Evolutionary conservation across 2,888 invertebrate species (phyloP), one percentile per base, ranked within the genome.

Genomic region (Lysandra bellargus): DNA sequence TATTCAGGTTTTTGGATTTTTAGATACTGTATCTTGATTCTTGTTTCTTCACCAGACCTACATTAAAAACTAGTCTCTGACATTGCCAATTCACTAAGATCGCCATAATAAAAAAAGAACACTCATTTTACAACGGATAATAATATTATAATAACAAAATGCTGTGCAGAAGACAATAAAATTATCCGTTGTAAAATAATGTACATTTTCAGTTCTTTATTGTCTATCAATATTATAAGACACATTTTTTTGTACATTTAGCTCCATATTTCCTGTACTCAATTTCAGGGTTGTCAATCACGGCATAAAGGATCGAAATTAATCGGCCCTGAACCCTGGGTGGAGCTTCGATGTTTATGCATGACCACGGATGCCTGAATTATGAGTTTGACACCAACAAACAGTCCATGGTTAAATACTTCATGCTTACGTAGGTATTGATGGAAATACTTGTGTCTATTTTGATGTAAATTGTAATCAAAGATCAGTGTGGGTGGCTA

Each of bases 311-410:
- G 79, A 81, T 80, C 81, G 33, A 82, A 82, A 82, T 82, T 82
- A 81, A 81, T 81, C 81, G 49, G 53, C 30, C 49, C 75, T 80
- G 80, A 79, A 80, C 82, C 81, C 78, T 81, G 80, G 80, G 79
- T 79, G 78, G 78, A 83, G 82, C 82, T 80, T 80, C 88, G 88
- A 91, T 90, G 89, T 91, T 90, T 89, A 91, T 90, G 88, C 88
- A 86, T 85, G 85, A 85, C 86, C 83, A 84, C 85, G 85, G 17
- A 30, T n/a, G 53, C 53, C 14, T 79, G 76, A 64, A 44, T 78
- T 60, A 64, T 78, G 64, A 61, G 64, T 40, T 78, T 64, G 78
- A 78, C 61, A 40, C 78, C 64, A 76, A 76, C 57, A 76, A 37
- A 78, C 33, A 14, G 40, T 37, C n/a, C 23, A 61, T 64, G 44